A percentile compares a stretch with the other conserved stretches of the same genome.
Conservation (phyloP, 2,888 invertebrate genomes). For the Coremacera marginata region DNA sequence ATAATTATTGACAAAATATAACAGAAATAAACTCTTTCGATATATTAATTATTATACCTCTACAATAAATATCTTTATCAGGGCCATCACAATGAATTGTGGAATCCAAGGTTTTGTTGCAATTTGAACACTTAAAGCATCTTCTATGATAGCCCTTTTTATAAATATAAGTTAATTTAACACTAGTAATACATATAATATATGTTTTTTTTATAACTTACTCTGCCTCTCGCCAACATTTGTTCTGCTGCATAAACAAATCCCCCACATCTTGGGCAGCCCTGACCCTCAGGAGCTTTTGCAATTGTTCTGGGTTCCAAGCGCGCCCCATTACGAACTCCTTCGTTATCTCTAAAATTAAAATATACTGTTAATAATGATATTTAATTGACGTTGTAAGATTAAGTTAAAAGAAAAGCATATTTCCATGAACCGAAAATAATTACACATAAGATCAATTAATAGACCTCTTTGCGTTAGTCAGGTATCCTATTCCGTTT, state of each 20-base stretch:
- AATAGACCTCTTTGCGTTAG: too few species aligned
- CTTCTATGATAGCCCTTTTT: slow-evolving; percentile 86
- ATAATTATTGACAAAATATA: not conserved
- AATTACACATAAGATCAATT: too few species aligned
- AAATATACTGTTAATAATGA: too few species aligned
- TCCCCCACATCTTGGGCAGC: slow-evolving; percentile 90
- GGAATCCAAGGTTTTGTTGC: slow-evolving; percentile 87
- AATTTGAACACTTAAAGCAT: slow-evolving; percentile 90
- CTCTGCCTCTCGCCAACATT: slow-evolving; percentile 91
- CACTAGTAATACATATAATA: not conserved
- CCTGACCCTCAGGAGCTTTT: slow-evolving; percentile 86
- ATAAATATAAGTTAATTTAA: slow-evolving; percentile 2
- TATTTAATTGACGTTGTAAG: too few species aligned
- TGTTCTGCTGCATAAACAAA: slow-evolving; percentile 92
- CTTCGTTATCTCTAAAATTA: slow-evolving; percentile 48
- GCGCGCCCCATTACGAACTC: slow-evolving; percentile 75
- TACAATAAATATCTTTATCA: slow-evolving; percentile 91
- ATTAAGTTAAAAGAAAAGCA: too few species aligned
- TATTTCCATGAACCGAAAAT: too few species aligned
- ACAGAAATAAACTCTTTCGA: not conserved
- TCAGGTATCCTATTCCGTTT: too few species aligned
- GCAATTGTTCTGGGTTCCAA: slow-evolving; percentile 80
- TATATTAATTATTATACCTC: slow-evolving; percentile 73
- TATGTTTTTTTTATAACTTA: slow-evolving; percentile 70
- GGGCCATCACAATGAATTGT: slow-evolving; percentile 93